Evolutionary conservation across 2,113 vertebrate genomes (phyloP).

Genomic region (Notechis scutatus): DNA sequence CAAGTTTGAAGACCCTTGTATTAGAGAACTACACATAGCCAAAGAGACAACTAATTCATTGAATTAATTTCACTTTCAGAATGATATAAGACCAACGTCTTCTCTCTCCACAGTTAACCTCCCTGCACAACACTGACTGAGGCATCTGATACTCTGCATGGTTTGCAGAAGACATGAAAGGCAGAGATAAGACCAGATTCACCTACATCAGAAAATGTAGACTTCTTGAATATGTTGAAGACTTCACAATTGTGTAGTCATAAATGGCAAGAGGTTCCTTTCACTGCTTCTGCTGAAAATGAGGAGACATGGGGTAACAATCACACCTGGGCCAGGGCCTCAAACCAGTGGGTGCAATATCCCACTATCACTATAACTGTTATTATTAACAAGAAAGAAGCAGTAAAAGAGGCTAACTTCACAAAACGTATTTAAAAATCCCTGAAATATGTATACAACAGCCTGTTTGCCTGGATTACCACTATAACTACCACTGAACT

Average conservation of each 20-base stretch:
- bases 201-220: not conserved
- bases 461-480: conserved; percentile 30
- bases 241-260: not conserved
- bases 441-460: not conserved
- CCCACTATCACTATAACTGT: not conserved
- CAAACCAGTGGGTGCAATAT: not conserved
- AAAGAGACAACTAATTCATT: not conserved
- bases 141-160: not conserved
- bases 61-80: not conserved
- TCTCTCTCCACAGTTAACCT: not conserved
- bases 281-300: not conserved
- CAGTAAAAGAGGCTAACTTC: not conserved
- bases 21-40: not conserved
- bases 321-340: not conserved
- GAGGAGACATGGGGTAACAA: not conserved
- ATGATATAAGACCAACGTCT: not conserved
- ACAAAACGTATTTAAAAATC: not conserved
- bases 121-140: not conserved
- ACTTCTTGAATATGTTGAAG: not conserved
- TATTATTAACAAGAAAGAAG: not conserved
- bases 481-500: conserved; percentile 47
- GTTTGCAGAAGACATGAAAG: not conserved
- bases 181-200: not conserved
- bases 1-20: too few relatives aligned
- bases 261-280: not conserved